Percentiles rank a stretch among this genome's conserved stretches.
phyloP scores from a whole-genome alignment of 2,888 invertebrate species.

The Dryobota labecula region DNA sequence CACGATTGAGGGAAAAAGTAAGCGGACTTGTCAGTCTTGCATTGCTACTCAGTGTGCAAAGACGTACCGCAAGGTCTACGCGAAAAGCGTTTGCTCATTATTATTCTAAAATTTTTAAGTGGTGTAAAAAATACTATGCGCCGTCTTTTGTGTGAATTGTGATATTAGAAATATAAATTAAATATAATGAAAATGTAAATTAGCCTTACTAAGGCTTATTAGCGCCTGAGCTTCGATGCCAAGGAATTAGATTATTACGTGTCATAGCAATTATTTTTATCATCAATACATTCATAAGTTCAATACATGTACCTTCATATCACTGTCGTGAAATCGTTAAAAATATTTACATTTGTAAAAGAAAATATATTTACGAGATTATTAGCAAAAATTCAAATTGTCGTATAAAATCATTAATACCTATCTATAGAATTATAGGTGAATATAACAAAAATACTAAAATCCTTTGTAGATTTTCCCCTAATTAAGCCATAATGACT shows the following conservation, averaged over 20 bases:
- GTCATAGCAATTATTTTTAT: conserved; percentile 41
- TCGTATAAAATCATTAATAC: conserved; percentile 10
- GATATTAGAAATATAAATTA: conserved; percentile 43
- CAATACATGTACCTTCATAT: conserved; percentile 59
- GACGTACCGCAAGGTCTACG: conserved; percentile 1
- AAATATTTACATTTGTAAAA: conserved; percentile 41
- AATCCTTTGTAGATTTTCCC: conserved; percentile 43
- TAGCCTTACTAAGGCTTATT: conserved; percentile 43
- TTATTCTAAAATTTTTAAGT: not conserved
- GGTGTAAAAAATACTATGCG: conserved; percentile 7
- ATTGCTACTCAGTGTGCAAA: not conserved
- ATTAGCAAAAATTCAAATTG: conserved; percentile 24
- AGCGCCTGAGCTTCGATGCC: conserved; percentile 51
- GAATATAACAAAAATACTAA: conserved; percentile 15
- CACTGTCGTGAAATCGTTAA: conserved; percentile 51
- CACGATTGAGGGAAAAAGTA: not conserved
- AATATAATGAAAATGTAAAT: conserved; percentile 22
- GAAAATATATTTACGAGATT: conserved; percentile 34
- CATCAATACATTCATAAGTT: conserved; percentile 43
- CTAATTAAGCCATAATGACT: conserved; percentile 27
- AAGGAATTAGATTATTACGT: conserved; percentile 48
- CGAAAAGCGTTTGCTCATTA: not conserved
- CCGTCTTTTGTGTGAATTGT: conserved; percentile 60
- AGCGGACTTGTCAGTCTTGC: conserved; percentile 18
- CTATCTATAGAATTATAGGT: conserved; percentile 11